Conservation (phyloP, 1,140 invertebrate species). For the Propsilocerus akamusi region DNA sequence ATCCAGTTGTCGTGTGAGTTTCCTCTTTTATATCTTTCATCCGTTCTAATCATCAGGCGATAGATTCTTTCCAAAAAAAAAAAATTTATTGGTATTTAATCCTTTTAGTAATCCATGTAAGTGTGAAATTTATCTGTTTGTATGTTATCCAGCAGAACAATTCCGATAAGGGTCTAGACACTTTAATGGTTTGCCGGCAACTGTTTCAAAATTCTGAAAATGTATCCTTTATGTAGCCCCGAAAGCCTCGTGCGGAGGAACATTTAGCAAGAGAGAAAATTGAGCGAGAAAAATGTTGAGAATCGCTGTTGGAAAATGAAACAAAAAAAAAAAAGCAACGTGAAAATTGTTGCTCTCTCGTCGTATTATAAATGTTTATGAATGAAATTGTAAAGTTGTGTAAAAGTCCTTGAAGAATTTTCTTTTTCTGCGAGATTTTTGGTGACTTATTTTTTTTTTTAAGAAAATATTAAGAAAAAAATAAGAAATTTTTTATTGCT, state of each 20-base stretch:
- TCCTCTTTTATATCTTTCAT: too few species aligned
- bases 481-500: not conserved
- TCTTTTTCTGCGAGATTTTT: not conserved
- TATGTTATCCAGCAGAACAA: too few species aligned
- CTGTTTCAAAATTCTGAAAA: not conserved
- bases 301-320: not conserved
- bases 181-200: not conserved
- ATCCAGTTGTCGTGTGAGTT: not conserved
- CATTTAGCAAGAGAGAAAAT: too few species aligned
- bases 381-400: constrained; percentile 1
- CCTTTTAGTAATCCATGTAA: too few species aligned
- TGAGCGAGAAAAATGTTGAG: not conserved
- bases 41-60: too few species aligned
- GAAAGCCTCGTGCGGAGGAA: not conserved
- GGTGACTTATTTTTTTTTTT: not conserved
- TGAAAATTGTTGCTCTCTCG: not conserved
- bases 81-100: too few species aligned
- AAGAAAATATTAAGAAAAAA: not conserved
- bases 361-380: not conserved
- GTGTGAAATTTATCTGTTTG: too few species aligned
- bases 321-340: not conserved
- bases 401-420: not conserved
- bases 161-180: not conserved
- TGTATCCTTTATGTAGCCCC: not conserved
- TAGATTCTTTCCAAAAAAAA: too few species aligned